Base-by-base conservation (phyloP, 2,888 invertebrate genomes). In the Chrysolina haemoptera region DNA sequence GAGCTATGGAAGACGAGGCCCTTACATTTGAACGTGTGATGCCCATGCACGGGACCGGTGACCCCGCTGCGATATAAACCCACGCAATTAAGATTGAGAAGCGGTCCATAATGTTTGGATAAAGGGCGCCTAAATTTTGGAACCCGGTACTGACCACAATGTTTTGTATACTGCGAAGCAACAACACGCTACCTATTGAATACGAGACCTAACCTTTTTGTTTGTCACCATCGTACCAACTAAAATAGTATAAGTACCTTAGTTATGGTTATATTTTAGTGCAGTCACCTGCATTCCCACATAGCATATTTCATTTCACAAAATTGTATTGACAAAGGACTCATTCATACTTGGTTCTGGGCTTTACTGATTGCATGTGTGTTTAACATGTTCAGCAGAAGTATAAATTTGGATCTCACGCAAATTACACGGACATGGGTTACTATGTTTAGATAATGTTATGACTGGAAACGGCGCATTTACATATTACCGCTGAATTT, bases 361-460 rank as follows among this genome's bases (percentile, higher is more conserved):
- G 10, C 18, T 20, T 18, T 11, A 11, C 16, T 18, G 53, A 53
- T 53, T 53, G 53, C 53, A 53, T 53, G 53, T 53, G 53, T 20
- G 53, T 53, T 53, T 53, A 53, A 53, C 50, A 27, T 59, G 59
- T 59, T 59, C 59, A 59, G 27, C 59, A 59, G 22, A 27, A 35
- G 14, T 59, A 59, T 59, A 59, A 59, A 59, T 59, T 59, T 27
- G 59, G 35, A 59, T 59, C 35, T 35, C 53, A 53, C 53, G 53
- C 53, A 53, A 53, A 53, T 53, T 53, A 53, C 18, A 20, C 53
- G 53, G 53, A 59, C 27, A 27, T 12, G 59, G 59, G 27, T 59
- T 59, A 27, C 59, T 59, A 59, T 59, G 59, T 59, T 59, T 59
- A 59, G 59, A 59, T 59, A 27, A 59, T 59, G 59, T 59, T 59